Base-by-base conservation (phyloP, 1,140 invertebrate genomes). In the Frieseomelitta varia region DNA sequence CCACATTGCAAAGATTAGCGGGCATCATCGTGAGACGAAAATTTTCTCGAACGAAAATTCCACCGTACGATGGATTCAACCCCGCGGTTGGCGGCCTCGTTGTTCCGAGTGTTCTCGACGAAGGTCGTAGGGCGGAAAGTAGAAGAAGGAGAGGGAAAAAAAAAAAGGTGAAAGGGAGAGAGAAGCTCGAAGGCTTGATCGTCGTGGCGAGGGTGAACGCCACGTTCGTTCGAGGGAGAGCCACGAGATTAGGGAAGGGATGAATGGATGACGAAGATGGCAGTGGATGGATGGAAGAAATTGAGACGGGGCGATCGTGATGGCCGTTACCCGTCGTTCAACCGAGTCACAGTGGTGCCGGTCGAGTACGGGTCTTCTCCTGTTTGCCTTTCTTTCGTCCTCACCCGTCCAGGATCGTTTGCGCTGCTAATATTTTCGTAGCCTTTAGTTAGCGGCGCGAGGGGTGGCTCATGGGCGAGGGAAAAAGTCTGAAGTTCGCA, bases 291-390 rank as follows among this genome's bases (percentile, higher is more conserved):
- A n/a, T 55, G 21, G 55, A 51, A 30, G 84, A 65, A 73, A 65
- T 85, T 63, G 80, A 81, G 72, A 55, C 71, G n/a, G n/a, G 73
- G 58, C 61, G 58, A 51, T 56, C 73, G 30, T 19, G n/a, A 63
- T 56, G 8, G 30, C 61, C 4, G 69, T 53, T 65, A 65, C 0
- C 21, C 21, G 1, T 4, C 39, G 8, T 30, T n/a, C 30, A 47
- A 19, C 11, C 51, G 51, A 55, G 53, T 51, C 24, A 47, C 12
- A 19, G 27, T 34, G 53, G 19, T 73, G n/a, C 27, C 63, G 34
- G 69, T 30, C 27, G n/a, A 51, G 39, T 34, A 61, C 12, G 34
- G 61, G 58, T 6, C 30, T 39, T 68, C 27, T 24, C 47, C 21
- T 75, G 86, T 61, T 71, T 76, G 51, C 58, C 30, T 30, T 56